Evolutionary conservation across 2,888 invertebrate genomes (phyloP), one percentile per base, ranked within the genome.

Genomic region (Lasioglossum villosulum): DNA sequence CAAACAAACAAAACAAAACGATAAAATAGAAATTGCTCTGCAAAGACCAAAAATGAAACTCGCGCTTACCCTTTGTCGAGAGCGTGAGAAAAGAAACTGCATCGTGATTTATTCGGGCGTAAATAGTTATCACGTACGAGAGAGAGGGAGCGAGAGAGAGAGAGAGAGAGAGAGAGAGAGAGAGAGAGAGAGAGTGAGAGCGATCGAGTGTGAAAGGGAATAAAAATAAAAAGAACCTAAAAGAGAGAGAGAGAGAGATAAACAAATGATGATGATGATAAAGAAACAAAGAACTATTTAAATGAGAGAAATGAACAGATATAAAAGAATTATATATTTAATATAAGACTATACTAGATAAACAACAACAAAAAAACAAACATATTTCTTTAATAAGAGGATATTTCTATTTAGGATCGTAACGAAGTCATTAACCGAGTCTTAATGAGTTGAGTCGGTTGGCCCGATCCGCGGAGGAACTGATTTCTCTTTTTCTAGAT

Each of bases 351-450:
- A 92, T 91, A 88, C 86, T 92, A 91, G 90, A 37, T 37, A n/a
- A 68, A 68, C 16, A 34, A 42, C 42, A 42, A 39, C 39, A 66
- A 30, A 68, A 91, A 88, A 37, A 63, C 30, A 87, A 82, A 84
- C 88, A 91, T 93, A 93, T 94, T 84, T 93, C 93, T 93, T 92
- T 92, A 93, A 92, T 84, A 87, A 92, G 79, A 84, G 45, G 80
- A 90, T 86, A 88, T 93, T 92, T 93, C 90, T 93, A 91, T 91
- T 89, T 93, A 93, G 90, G 72, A 88, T 87, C 82, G 87, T 91
- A 93, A 90, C 88, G 48, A 77, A 93, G 92, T 83, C 79, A 83
- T 93, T 93, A 94, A 48, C 91, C 75, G 78, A 83, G 81, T 89
- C 84, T 83, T 52, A 79, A 85, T 82, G 84, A 88, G 88, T 87